Percentiles rank a stretch among this genome's conserved stretches.
Conservation (phyloP, 2,888 invertebrate species). For the Deilephila elpenor region DNA sequence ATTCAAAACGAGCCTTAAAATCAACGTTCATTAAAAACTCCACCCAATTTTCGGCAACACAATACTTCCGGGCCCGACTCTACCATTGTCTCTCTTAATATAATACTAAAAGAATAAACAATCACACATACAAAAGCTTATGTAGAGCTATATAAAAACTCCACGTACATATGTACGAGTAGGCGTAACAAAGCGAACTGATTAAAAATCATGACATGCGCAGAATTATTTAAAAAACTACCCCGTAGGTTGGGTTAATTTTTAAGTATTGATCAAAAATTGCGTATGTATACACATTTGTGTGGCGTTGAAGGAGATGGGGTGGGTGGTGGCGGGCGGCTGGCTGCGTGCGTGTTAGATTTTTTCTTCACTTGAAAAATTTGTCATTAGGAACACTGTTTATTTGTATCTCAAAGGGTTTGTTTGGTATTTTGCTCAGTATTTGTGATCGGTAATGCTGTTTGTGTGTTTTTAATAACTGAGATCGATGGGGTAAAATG, state of each 20-base stretch:
- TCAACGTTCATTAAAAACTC: conserved; percentile 21
- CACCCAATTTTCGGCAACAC: conserved; percentile 22
- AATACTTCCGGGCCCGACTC: conserved; percentile 25
- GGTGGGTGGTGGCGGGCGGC: conserved; percentile 40
- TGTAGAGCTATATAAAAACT: conserved; percentile 44
- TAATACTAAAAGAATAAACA: conserved; percentile 41
- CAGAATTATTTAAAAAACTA: conserved; percentile 84
- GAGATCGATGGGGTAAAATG: neutral
- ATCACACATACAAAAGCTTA: conserved; percentile 44
- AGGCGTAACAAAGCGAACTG: conserved; percentile 77
- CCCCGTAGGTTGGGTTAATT: conserved; percentile 81
- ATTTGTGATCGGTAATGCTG: neutral
- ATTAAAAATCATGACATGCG: conserved; percentile 85
- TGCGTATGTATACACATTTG: conserved; percentile 70
- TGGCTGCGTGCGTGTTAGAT: conserved; percentile 75
- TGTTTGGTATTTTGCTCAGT: neutral
- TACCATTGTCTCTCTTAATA: conserved; percentile 28
- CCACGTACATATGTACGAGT: conserved; percentile 42
- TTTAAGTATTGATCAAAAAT: conserved; percentile 85
- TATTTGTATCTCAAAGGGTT: conserved; percentile 35
- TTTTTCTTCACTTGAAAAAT: conserved; percentile 69
- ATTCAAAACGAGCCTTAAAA: conserved; percentile 1
- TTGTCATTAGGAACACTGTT: conserved; percentile 70
- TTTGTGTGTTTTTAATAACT: neutral
- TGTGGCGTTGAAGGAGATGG: conserved; percentile 36